phyloP scores from a whole-genome alignment of 2,113 vertebrate genomes.

The Rhagologus leucostigma region DNA sequence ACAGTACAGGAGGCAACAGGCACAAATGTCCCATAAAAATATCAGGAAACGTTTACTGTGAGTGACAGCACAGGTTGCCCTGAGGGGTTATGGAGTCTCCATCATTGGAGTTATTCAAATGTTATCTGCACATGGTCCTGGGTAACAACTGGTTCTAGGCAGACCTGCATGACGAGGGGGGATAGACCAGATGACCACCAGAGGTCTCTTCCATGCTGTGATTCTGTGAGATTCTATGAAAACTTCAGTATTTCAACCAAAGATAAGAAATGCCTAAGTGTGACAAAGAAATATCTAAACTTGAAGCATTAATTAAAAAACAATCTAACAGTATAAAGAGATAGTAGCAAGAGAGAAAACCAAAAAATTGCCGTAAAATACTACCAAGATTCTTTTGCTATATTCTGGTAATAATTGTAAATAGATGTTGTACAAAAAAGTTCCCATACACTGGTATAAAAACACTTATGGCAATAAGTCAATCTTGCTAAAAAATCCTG shows the following conservation, averaged over 20 bases:
- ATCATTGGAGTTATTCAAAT: background rate
- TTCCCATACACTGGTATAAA: background rate
- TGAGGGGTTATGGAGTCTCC: background rate
- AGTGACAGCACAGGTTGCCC: background rate
- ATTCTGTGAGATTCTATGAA: background rate
- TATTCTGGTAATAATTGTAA: background rate
- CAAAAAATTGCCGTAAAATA: background rate
- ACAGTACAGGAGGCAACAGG: background rate
- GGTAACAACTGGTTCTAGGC: background rate
- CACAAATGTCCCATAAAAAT: background rate
- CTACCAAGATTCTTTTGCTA: background rate
- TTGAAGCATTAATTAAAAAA: background rate
- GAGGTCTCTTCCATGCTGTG: background rate
- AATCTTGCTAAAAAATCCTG: background rate
- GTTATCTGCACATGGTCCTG: background rate
- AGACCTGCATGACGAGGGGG: background rate
- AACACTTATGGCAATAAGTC: background rate
- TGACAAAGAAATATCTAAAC: background rate
- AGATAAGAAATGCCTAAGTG: background rate
- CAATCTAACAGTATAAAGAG: background rate
- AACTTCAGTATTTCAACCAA: background rate
- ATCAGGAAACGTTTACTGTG: background rate
- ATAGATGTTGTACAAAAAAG: accelerated
- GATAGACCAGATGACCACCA: background rate
- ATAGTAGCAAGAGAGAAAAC: background rate